Conservation (phyloP, 2,113 vertebrate species). For the Lycaon pictus region DNA sequence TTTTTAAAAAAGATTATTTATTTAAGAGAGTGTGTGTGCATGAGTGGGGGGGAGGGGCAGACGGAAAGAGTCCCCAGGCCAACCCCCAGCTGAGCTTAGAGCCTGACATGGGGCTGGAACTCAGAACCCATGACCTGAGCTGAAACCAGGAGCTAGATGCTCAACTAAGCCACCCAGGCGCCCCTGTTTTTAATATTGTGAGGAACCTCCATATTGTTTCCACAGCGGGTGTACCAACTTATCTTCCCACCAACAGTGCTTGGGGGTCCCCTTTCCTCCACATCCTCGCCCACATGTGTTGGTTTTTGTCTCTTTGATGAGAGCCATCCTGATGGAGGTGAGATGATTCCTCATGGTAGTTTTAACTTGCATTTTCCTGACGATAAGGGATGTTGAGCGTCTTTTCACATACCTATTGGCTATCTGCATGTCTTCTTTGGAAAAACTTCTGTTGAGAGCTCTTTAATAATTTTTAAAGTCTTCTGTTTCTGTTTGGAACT, state of each 20-base stretch:
- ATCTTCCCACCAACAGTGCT: rapidly evolving
- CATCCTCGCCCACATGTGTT: rapidly evolving
- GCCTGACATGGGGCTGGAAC: background rate
- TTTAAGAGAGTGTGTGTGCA: background rate
- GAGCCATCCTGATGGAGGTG: rapidly evolving
- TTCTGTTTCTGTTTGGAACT: background rate
- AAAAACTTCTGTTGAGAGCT: too few relatives aligned
- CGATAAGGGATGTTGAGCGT: too few relatives aligned
- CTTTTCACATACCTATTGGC: background rate
- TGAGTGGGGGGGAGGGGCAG: background rate
- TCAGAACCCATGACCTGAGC: background rate
- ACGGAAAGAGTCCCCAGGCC: background rate
- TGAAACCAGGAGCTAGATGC: background rate
- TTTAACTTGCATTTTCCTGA: rapidly evolving
- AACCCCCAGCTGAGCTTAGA: background rate
- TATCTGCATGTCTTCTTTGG: rapidly evolving
- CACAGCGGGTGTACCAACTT: rapidly evolving
- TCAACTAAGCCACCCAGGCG: background rate
- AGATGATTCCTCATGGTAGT: background rate
- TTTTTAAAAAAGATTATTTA: background rate
- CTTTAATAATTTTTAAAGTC: background rate
- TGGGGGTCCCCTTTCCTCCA: background rate
- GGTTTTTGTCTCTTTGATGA: rapidly evolving
- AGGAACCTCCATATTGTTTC: background rate
- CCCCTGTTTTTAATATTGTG: background rate